A percentile compares a stretch with the other conserved stretches of the same genome.
These are phyloP conservation scores for Stichodactyla helianthus DNA, from an alignment of 64 coral and sea anemone genomes.

Conservation along the genomic window DNA sequence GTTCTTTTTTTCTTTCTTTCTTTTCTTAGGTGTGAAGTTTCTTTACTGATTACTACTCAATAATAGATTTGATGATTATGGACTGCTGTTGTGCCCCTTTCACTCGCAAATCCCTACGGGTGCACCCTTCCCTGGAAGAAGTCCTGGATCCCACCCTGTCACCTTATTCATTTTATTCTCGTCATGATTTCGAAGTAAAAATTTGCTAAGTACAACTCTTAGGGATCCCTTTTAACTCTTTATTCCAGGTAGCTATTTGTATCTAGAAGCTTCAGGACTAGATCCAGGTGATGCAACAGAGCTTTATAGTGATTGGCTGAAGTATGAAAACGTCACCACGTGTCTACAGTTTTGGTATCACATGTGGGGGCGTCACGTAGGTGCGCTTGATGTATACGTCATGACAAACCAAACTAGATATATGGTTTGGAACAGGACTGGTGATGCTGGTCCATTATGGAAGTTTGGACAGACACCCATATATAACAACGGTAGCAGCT, in stretches of 20 bases:
- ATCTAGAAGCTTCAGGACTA: conserved; percentile 24
- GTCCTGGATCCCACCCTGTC: no score
- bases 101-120: no score
- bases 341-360: conserved; percentile 60
- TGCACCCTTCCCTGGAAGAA: no score
- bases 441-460: conserved; percentile 25
- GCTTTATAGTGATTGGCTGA: not conserved
- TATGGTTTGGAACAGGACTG: conserved; percentile 20
- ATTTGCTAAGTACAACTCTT: not conserved
- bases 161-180: not conserved
- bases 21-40: no score
- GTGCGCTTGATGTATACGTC: conserved; percentile 23
- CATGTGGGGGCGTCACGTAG: conserved; percentile 35
- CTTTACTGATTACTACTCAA: no score
- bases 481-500: not conserved
- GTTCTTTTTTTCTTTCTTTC: no score
- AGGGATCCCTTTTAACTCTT: not conserved
- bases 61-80: no score
- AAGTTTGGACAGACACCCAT: conserved; percentile 31
- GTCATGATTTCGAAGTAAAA: not conserved
- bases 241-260: conserved; percentile 31
- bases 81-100: no score
- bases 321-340: not conserved
- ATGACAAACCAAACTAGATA: conserved; percentile 22
- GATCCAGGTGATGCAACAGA: not conserved